Evolutionary conservation across 1,140 invertebrate species (phyloP).

Genomic region (Ruditapes philippinarum): DNA sequence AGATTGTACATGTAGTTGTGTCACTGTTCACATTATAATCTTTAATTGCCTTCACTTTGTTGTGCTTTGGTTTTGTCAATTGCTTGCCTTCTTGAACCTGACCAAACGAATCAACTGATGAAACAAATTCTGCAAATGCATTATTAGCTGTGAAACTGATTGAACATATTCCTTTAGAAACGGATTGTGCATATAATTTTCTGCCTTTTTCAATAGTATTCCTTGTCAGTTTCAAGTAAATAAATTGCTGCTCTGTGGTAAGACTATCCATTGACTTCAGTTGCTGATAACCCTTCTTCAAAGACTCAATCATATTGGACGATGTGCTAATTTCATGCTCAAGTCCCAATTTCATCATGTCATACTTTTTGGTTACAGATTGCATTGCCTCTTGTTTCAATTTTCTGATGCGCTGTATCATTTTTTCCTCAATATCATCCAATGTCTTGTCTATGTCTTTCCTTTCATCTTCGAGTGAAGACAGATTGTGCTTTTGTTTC

Average conservation of each 20-base stretch:
- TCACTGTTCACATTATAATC: neutral
- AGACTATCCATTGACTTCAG: neutral
- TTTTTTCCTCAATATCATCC: neutral
- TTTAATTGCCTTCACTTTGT: neutral
- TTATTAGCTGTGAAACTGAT: too few relatives aligned
- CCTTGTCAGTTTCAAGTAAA: neutral
- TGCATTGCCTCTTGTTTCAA: neutral
- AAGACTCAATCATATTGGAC: neutral
- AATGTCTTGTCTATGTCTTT: neutral
- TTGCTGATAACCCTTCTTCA: neutral
- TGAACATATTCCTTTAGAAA: too few relatives aligned
- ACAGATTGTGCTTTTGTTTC: neutral
- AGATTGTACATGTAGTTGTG: too few relatives aligned
- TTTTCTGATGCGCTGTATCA: neutral
- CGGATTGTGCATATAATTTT: neutral
- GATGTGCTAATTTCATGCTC: neutral
- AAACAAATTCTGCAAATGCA: too few relatives aligned
- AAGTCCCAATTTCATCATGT: neutral
- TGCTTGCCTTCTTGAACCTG: too few relatives aligned
- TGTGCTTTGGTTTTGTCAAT: neutral
- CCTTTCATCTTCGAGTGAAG: neutral
- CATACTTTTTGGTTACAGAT: neutral
- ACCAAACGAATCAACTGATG: too few relatives aligned
- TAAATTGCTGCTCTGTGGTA: neutral
- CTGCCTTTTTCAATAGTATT: neutral